Evolutionary conservation across 1,140 invertebrate species (phyloP), one percentile per base, ranked within the genome.

Genomic region (Babylonia areolata): DNA sequence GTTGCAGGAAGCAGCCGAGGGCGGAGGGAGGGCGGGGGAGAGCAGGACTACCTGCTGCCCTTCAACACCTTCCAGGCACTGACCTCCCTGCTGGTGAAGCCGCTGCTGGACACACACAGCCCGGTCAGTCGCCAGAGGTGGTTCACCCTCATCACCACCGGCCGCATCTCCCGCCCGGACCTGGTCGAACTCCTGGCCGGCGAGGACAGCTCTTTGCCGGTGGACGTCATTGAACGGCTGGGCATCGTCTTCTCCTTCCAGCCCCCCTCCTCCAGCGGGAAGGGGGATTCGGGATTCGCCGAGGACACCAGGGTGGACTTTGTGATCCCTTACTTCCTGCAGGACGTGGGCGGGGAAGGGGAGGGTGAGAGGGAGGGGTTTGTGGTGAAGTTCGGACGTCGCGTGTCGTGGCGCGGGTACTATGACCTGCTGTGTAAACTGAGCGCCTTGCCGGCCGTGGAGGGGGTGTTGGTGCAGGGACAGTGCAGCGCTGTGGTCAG

Each of bases 281-380:
- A 20, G 39, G 39, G 82, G 35, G 82, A 84, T 33, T 84, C 82
- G n/a, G 82, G 82, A 20, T 84, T 84, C 20, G 40, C 64, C 1
- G 82, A 84, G 39, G 82, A 84, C 31, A 20, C 82, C 3, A 40
- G 42, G 82, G 28, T 12, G 15, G 82, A 84, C 28, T 73, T 69
- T 73, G 69, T 84, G 40, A 69, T 84, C 23, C 82, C 82, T 6
- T 84, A 84, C 40, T 84, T 84, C 35, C 28, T 84, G 58, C 39
- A 31, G 9, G 82, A 84, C 37, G n/a, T 39, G 35, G 9, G 64
- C 37, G 20, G 15, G 37, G 82, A 75, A n/a, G 28, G n/a, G 11
- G 39, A n/a, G 12, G 37, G 46, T 54, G n/a, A 80, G 28, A n/a
- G 33, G 33, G 17, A 31, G 11, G 3, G 33, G 42, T 84, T 84